These are phyloP conservation scores for Sebastolobus altivelis DNA, from an alignment of 2,797 vertebrate species.

Conservation along the genomic window DNA sequence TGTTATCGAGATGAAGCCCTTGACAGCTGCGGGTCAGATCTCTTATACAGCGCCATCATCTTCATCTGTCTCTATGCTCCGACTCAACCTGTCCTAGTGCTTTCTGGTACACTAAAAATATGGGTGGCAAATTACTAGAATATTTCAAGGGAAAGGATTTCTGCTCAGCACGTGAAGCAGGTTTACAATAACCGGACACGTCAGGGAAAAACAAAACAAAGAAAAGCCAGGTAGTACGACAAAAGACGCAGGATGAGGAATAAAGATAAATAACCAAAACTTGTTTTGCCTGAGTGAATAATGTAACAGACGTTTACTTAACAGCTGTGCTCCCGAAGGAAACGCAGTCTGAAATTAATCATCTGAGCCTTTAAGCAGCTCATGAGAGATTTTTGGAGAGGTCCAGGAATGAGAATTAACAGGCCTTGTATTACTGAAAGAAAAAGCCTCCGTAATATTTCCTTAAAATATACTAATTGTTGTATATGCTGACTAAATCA, in stretches of 20 bases:
- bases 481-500: constrained; percentile 26
- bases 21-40: constrained; percentile 47
- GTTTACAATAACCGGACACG: not conserved
- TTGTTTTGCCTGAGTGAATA: constrained; percentile 49
- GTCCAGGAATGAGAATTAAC: constrained; percentile 31
- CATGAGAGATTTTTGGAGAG: constrained; percentile 18
- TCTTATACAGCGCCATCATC: constrained; percentile 15
- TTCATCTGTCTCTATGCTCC: constrained; percentile 39
- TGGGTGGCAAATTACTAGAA: constrained; percentile 23
- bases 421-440: not conserved
- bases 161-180: not conserved
- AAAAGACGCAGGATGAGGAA: constrained; percentile 1
- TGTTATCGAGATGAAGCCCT: constrained; percentile 45
- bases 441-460: constrained; percentile 12
- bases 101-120: constrained; percentile 28
- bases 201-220: constrained; percentile 12
- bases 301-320: constrained; percentile 56
- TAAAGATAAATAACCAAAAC: constrained; percentile 22
- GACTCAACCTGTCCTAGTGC: constrained; percentile 21
- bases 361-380: constrained; percentile 30
- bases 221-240: constrained; percentile 20
- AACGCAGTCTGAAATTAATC: constrained; percentile 21
- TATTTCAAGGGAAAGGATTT: constrained; percentile 7
- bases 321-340: constrained; percentile 29
- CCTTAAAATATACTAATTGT: constrained; percentile 4